Percentiles rank a stretch among this genome's conserved stretches.
These are phyloP conservation scores for Drosophila takahashii DNA, from an alignment of 1,140 invertebrate species.

Conservation along the genomic window DNA sequence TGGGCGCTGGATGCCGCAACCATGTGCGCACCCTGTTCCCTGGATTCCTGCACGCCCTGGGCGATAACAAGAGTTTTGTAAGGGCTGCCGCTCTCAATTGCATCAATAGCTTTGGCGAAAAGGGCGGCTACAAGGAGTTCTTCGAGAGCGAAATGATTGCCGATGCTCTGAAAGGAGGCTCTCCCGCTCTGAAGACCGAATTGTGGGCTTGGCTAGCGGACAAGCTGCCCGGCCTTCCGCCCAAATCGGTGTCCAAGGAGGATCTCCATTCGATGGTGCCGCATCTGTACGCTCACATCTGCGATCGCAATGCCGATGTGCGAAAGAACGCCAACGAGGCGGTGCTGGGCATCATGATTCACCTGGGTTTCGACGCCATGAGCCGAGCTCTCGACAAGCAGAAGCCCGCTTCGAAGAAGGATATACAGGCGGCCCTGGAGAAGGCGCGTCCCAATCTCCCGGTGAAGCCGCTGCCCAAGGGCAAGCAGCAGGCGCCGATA, in stretches of 20 bases:
- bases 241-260: constrained; percentile 91
- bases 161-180: constrained; percentile 93
- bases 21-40: constrained; percentile 93
- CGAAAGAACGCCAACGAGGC: constrained; percentile 95
- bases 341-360: constrained; percentile 96
- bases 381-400: constrained; percentile 91
- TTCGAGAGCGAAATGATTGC: constrained; percentile 94
- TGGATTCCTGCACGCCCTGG: constrained; percentile 90
- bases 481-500: constrained; percentile 85
- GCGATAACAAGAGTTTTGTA: constrained; percentile 90
- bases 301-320: constrained; percentile 96
- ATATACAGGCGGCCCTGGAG: constrained; percentile 92
- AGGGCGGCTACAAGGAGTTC: constrained; percentile 92
- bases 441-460: constrained; percentile 94
- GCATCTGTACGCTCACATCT: constrained; percentile 92
- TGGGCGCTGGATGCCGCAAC: constrained; percentile 92
- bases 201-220: constrained; percentile 94
- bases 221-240: constrained; percentile 89
- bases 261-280: constrained; percentile 93
- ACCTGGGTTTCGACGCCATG: constrained; percentile 94
- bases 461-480: constrained; percentile 90
- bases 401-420: constrained; percentile 94
- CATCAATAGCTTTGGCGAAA: constrained; percentile 93
- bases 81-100: constrained; percentile 91
- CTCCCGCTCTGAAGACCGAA: constrained; percentile 92